Conservation (phyloP, 1,140 invertebrate genomes). For the Tribolium madens region DNA sequence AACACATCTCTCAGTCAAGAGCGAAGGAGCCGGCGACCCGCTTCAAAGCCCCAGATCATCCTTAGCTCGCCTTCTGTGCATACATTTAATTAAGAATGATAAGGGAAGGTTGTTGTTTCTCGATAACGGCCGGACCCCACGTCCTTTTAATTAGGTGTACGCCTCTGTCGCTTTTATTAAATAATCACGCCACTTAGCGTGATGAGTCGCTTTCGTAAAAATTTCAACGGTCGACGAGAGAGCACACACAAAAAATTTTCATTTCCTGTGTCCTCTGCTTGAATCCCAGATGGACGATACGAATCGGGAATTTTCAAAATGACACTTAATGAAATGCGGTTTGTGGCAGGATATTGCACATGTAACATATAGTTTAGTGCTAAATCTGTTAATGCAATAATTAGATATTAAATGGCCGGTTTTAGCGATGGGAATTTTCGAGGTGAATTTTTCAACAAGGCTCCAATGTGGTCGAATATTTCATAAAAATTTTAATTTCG, state of each 20-base stretch:
- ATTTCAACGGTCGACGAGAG: neutral
- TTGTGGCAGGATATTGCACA: conserved; percentile 4
- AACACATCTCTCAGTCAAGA: conserved; percentile 1
- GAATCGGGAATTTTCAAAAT: neutral
- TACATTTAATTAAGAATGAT: conserved; percentile 37
- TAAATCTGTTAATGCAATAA: neutral
- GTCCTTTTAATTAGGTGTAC: conserved; percentile 25
- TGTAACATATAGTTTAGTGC: neutral
- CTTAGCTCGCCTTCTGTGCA: conserved; percentile 10
- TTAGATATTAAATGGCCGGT: neutral
- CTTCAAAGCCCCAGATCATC: conserved; percentile 32
- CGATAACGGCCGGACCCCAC: conserved; percentile 1
- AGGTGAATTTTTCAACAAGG: neutral
- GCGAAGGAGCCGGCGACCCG: conserved; percentile 1
- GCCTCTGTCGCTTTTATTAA: conserved; percentile 16
- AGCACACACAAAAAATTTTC: neutral
- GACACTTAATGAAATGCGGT: conserved; percentile 12
- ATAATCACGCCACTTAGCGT: conserved; percentile 21
- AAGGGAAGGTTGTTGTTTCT: conserved; percentile 9
- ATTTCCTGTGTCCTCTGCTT: neutral
- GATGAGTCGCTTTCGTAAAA: conserved; percentile 13
- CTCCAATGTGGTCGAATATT: too few species aligned
- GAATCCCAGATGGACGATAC: neutral
- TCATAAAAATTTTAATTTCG: neutral
- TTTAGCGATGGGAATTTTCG: neutral